These are phyloP conservation scores for Spicauda simplicius DNA, from an alignment of 2,888 invertebrate genomes.

Conservation along the genomic window DNA sequence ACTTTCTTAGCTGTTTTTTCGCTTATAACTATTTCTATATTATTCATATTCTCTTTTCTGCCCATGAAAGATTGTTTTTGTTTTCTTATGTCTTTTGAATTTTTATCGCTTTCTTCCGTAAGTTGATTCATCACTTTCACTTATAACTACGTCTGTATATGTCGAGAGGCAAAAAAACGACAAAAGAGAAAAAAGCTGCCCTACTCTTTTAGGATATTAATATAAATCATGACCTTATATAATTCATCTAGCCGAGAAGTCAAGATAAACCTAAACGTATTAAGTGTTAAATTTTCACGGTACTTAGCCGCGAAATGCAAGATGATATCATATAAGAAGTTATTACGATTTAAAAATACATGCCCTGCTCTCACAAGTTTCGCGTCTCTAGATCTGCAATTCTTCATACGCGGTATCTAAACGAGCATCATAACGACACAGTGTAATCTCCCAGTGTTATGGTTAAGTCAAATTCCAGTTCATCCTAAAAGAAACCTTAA, in stretches of 20 bases:
- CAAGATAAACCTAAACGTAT: constrained; percentile 18
- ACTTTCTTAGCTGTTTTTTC: too few relatives aligned
- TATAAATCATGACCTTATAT: too few relatives aligned
- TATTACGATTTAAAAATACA: constrained; percentile 38
- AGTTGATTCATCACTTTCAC: too few relatives aligned
- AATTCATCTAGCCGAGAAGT: neutral
- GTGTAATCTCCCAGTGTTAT: constrained; percentile 76
- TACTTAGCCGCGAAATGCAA: constrained; percentile 33
- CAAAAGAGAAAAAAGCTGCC: too few relatives aligned
- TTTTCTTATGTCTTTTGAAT: too few relatives aligned
- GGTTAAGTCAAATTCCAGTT: constrained; percentile 46
- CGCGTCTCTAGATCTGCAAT: constrained; percentile 75
- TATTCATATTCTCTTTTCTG: too few relatives aligned
- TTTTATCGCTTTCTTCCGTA: too few relatives aligned
- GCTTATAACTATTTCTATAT: too few relatives aligned
- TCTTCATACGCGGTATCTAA: constrained; percentile 80
- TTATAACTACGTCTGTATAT: too few relatives aligned
- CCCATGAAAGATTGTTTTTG: too few relatives aligned
- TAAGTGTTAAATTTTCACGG: constrained; percentile 28
- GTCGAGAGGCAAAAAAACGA: too few relatives aligned
- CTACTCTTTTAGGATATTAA: neutral
- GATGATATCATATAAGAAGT: constrained; percentile 36
- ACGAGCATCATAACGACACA: constrained; percentile 82
- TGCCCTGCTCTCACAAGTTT: constrained; percentile 52
- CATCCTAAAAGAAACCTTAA: constrained; percentile 55